Base-by-base conservation (phyloP, 2,113 vertebrate genomes). In the Catagonus wagneri region DNA sequence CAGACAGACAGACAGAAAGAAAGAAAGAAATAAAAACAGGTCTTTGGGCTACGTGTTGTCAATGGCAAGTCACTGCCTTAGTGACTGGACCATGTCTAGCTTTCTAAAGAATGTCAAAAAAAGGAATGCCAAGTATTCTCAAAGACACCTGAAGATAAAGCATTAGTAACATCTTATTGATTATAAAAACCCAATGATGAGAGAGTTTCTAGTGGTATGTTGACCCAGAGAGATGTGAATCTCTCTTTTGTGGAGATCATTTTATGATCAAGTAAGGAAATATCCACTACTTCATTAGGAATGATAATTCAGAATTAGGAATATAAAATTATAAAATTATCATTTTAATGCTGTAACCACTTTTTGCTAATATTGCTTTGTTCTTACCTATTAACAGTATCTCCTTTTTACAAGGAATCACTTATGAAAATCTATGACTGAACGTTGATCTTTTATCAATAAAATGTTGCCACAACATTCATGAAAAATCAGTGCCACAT, bases 231-330 rank as follows among this genome's bases (percentile, higher is more conserved):
- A 56, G n/a, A 80, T 71, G 3, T 71, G 4, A 72, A 81, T 39
- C 10, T 83, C 29, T 87, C 13, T 50, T 83, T 89, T 32, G 9
- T 63, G 44, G n/a, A 69, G 50, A 63, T 76, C 5, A 14, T 61
- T 94, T 90, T 79, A 50, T 29, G 32, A 76, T 39, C 72, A 93
- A 72, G 60, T 76, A 44, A 81, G 72, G 44, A 94, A 76, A 19
- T 44, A 16, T 5, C 44, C 12, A 56, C 27, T 25, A 83, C 56
- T 94, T 61, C 44, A 32, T 89, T 81, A 80, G 63, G 22, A 83
- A 76, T 63, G 88, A 56, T 34, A 1, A 69, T 72, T 66, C 50
- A 44, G 44, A 44, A 44, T 44, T 44, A 44, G 44, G 44, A 44
- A 44, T 44, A 44, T 44, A 44, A 44, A 44, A 44, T 44, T 44